Base-by-base conservation (phyloP, 37 sponge, comb jelly and placozoan genomes). In the Trichoplax adhaerens region DNA sequence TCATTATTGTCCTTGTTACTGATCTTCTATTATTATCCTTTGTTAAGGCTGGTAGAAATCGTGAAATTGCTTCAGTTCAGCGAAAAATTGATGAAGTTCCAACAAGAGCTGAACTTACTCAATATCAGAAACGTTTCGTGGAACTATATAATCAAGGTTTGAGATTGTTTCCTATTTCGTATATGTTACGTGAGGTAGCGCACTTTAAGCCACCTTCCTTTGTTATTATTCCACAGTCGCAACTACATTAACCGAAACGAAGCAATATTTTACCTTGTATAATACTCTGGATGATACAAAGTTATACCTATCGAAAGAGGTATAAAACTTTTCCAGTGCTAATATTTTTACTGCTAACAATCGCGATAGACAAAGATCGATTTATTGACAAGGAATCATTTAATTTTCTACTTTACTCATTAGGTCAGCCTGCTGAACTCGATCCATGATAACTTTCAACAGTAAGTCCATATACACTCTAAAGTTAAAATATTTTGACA, bases 21-120 rank as follows among this genome's bases (percentile, higher is more conserved):
- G 52, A 29, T n/a, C 2, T 68, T 54, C 0, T 57, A 50, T 52
- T 65, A 50, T 65, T 66, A 74, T 47, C 68, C 0, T 69, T 52
- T 76, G n/a, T 3, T 12, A 57, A 87, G 88, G 91, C 93, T 79
- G 77, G 89, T 58, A 95, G 85, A 83, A 95, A 87, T 62, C 80
- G 93, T 53, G 91, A 87, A 77, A 95, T 91, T 29, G 83, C 96
- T 51, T 72, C 73, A 3, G 58, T 95, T 1, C 91, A 87, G 72
- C 54, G 96, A 48, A 91, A 90, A 80, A 81, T 95, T 49, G 96
- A 95, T 72, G 96, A 91, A 58, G 81, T 90, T 0, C 96, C 96
- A 8, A 83, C 91, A 2, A 77, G 96, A 6, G 81, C 86, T 57
- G 96, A 95, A 68, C 85, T 95, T 51, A 63, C 85, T n/a, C 96